Evolutionary conservation across 2,113 vertebrate species (phyloP).

Genomic region (Scortum barcoo): DNA sequence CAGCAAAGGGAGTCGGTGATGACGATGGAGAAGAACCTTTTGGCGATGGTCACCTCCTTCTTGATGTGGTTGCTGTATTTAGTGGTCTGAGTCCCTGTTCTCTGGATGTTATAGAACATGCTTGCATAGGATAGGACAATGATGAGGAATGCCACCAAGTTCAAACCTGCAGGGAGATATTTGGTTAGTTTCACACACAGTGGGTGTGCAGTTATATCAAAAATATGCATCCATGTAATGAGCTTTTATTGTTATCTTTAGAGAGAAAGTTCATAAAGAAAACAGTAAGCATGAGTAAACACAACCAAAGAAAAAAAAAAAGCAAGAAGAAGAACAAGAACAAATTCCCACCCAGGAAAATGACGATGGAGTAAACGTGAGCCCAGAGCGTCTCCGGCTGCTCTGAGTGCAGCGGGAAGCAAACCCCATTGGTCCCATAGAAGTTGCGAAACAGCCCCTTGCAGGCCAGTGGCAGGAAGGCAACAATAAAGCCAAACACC

Average conservation of each 20-base stretch:
- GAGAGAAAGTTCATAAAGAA: neutral
- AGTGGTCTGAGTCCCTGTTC: constrained; percentile 91
- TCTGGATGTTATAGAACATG: constrained; percentile 97
- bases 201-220: neutral
- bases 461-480: constrained; percentile 91
- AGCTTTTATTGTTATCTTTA: neutral
- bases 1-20: constrained; percentile 97
- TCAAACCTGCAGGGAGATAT: constrained; percentile 87
- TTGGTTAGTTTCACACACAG: constrained; percentile 7
- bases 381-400: constrained; percentile 91
- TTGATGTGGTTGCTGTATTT: constrained; percentile 95
- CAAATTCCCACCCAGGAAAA: constrained; percentile 92
- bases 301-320: no score
- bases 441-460: constrained; percentile 95
- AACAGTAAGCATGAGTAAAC: neutral
- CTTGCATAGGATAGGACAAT: constrained; percentile 96
- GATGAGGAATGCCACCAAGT: constrained; percentile 94
- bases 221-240: neutral
- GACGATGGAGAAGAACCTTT: constrained; percentile 97
- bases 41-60: constrained; percentile 95
- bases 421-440: constrained; percentile 96
- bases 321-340: neutral
- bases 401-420: constrained; percentile 96
- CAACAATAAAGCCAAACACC: constrained; percentile 91
- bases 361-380: constrained; percentile 94